phyloP scores from a whole-genome alignment of 2,888 invertebrate species.

The Tridacna crocea region DNA sequence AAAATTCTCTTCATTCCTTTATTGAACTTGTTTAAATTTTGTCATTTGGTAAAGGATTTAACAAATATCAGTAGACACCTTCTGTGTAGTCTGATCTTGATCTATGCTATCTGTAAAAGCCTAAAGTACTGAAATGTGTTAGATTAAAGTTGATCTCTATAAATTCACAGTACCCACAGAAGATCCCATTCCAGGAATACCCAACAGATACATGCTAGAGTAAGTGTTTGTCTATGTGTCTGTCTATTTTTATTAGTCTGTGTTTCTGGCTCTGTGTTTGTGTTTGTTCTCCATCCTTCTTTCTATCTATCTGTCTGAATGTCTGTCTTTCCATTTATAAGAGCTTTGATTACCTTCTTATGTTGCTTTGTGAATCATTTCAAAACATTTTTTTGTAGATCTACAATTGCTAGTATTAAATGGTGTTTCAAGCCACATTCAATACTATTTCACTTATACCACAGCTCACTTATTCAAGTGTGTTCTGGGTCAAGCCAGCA shows the following conservation, averaged over 20 bases:
- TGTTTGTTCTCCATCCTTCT: too few species aligned
- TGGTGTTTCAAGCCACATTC: not conserved
- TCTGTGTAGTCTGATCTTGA: too few species aligned
- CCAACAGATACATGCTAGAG: slow-evolving; percentile 57
- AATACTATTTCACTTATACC: not conserved
- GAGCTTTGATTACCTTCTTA: not conserved
- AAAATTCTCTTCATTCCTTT: too few species aligned
- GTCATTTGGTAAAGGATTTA: too few species aligned
- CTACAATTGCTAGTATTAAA: not conserved
- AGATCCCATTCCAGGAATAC: slow-evolving; percentile 60
- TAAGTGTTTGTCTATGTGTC: slow-evolving; percentile 34
- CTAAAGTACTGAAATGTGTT: not conserved
- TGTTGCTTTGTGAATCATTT: not conserved
- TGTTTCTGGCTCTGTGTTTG: too few species aligned
- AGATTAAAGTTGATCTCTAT: too few species aligned
- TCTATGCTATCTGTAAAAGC: too few species aligned
- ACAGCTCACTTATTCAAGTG: too few species aligned
- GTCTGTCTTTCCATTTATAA: not conserved
- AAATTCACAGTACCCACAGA: slow-evolving; percentile 43
- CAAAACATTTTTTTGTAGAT: not conserved
- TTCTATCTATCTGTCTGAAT: not conserved
- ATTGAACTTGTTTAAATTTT: too few species aligned
- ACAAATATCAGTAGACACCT: too few species aligned
- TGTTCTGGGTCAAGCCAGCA: too few species aligned
- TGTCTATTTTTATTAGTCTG: too few species aligned